Evolutionary conservation across 2,888 invertebrate genomes (phyloP).

Genomic region (Frankliniella fusca): DNA sequence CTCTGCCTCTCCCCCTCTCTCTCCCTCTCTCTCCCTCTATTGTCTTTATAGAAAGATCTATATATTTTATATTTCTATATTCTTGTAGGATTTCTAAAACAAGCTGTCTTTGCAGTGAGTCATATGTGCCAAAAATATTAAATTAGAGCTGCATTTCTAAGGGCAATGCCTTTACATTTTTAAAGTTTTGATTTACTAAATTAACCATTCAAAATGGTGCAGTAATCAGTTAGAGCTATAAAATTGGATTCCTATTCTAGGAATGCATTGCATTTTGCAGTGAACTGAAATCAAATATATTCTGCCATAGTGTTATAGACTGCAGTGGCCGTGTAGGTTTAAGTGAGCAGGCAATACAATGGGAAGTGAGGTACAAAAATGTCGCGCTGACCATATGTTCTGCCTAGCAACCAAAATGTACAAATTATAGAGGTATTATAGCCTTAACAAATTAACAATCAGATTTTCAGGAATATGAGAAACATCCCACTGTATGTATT

Average conservation of each 20-base stretch:
- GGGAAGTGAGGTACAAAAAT: neutral
- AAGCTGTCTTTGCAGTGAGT: constrained; percentile 21
- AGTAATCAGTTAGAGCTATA: neutral
- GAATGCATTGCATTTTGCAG: neutral
- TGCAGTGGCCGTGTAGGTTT: constrained; percentile 15
- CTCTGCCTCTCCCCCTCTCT: too few species aligned
- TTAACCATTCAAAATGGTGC: constrained; percentile 3
- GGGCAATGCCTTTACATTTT: neutral
- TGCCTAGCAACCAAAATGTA: constrained; percentile 23
- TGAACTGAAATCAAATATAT: constrained; percentile 18
- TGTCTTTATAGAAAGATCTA: constrained; percentile 22
- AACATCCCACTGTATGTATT: constrained; percentile 16
- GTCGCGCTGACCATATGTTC: neutral
- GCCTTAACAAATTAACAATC: constrained; percentile 25
- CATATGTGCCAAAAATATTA: constrained; percentile 24
- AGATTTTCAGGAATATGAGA: neutral
- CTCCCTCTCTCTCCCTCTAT: neutral
- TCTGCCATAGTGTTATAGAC: constrained; percentile 16
- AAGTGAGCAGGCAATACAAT: constrained; percentile 7
- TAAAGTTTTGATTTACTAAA: neutral
- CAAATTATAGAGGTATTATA: constrained; percentile 24
- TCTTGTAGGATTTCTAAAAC: constrained; percentile 20
- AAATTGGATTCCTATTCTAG: neutral
- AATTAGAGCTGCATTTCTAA: constrained; percentile 13
- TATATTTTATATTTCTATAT: constrained; percentile 21